Conservation (phyloP, 2,888 invertebrate species). For the Embidobia sp. region DNA sequence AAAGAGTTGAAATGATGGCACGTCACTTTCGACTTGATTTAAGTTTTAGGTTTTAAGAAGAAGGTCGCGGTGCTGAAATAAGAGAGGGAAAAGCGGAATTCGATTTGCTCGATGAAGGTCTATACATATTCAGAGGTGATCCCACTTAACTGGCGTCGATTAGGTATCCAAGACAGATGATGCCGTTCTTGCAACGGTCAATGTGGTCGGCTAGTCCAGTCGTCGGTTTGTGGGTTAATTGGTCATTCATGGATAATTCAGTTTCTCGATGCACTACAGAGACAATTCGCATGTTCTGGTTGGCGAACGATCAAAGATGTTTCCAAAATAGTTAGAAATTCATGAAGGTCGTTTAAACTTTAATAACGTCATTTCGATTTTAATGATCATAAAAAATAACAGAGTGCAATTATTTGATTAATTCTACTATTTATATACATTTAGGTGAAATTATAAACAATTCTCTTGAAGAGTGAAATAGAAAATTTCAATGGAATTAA, state of each 20-base stretch:
- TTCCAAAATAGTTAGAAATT: conserved; percentile 31
- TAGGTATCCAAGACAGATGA: conserved; percentile 48
- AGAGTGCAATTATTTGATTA: no score
- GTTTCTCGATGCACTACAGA: conserved; percentile 62
- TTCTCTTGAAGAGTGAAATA: no score
- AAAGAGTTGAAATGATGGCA: no score
- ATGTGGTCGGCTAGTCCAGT: conserved; percentile 55
- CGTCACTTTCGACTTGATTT: no score
- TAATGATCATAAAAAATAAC: no score
- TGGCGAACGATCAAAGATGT: not conserved
- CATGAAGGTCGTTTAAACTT: conserved; percentile 3
- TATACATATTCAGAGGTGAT: conserved; percentile 57
- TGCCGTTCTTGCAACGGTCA: conserved; percentile 43
- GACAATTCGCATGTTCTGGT: conserved; percentile 26
- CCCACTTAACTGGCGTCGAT: conserved; percentile 50
- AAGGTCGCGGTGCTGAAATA: conserved; percentile 4
- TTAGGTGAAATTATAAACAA: no score
- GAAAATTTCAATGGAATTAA: no score
- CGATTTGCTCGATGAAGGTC: conserved; percentile 31
- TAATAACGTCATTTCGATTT: not conserved
- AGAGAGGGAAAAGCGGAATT: conserved; percentile 27
- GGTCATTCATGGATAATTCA: conserved; percentile 81
- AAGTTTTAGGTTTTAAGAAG: no score
- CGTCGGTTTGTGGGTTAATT: conserved; percentile 76
- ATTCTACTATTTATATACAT: no score